Conservation (phyloP, 2,888 invertebrate species). For the Dicyrtoma fusca region DNA sequence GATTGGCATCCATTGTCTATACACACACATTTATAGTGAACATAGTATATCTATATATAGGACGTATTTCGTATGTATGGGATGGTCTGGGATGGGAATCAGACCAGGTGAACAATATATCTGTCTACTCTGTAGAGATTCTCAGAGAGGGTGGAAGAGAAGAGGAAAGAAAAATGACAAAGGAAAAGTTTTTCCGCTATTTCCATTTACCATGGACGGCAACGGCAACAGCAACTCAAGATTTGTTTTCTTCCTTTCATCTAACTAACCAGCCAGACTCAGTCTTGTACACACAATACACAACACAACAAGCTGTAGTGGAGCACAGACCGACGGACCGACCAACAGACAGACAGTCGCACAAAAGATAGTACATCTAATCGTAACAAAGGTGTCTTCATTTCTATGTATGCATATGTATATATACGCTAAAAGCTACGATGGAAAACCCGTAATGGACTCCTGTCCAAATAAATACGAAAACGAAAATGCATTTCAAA, state of each 20-base stretch:
- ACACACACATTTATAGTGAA: too few species aligned
- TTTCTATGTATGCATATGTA: too few species aligned
- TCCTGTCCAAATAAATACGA: too few species aligned
- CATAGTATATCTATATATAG: too few species aligned
- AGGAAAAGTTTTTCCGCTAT: conserved; percentile 3
- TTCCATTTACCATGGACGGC: background rate
- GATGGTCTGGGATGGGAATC: conserved; percentile 16
- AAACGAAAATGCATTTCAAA: too few species aligned
- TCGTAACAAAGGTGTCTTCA: background rate
- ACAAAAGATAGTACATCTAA: background rate
- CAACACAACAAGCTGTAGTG: background rate
- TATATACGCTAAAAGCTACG: too few species aligned
- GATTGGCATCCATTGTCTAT: too few species aligned
- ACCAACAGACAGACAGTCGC: too few species aligned
- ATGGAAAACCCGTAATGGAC: too few species aligned
- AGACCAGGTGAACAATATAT: conserved; percentile 25
- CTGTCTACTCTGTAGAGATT: background rate
- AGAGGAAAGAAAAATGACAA: conserved; percentile 1
- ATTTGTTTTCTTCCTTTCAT: conserved; percentile 6
- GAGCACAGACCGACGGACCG: background rate
- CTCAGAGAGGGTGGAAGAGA: too few species aligned
- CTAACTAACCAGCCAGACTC: background rate
- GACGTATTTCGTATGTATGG: too few species aligned
- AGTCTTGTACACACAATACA: background rate
- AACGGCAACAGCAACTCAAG: conserved; percentile 6